Conservation (phyloP, 2,797 vertebrate species). For the Sebastes iracundus region DNA sequence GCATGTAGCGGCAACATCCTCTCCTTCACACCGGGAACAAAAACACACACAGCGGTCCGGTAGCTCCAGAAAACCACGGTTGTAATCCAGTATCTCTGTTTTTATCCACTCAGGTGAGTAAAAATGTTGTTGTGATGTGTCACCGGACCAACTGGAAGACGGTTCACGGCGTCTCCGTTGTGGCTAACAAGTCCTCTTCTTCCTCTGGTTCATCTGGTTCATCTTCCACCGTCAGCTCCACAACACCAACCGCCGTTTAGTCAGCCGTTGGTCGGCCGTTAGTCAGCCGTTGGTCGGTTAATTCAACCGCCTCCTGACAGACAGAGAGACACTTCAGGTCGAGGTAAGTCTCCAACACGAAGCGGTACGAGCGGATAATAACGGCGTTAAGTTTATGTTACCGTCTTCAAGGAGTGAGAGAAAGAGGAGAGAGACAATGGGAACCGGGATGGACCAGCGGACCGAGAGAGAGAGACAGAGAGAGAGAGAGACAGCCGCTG, state of each 20-base stretch:
- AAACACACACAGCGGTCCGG: not conserved
- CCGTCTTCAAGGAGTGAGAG: constrained; percentile 55
- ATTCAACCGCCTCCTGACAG: not conserved
- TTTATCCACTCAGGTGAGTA: constrained; percentile 30
- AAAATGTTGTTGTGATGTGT: constrained; percentile 37
- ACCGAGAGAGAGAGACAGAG: constrained; percentile 42
- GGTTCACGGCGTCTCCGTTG: constrained; percentile 21
- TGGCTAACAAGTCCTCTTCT: constrained; percentile 41
- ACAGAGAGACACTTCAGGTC: constrained; percentile 24
- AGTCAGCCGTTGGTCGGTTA: constrained; percentile 7
- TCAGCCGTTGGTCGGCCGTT: not conserved
- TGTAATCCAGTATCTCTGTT: constrained; percentile 17
- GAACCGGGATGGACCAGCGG: constrained; percentile 72
- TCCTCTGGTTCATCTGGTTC: constrained; percentile 39
- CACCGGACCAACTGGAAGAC: constrained; percentile 26
- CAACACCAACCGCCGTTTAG: constrained; percentile 20
- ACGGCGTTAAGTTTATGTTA: constrained; percentile 30
- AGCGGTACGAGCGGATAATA: not conserved
- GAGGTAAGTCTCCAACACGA: constrained; percentile 26
- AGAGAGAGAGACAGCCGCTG: constrained; percentile 30
- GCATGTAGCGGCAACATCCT: constrained; percentile 52
- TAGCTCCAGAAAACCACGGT: not conserved
- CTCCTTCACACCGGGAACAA: constrained; percentile 8
- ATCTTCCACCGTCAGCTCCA: constrained; percentile 30
- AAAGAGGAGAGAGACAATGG: constrained; percentile 65